These are phyloP conservation scores for Eptatretus atami DNA, from an alignment of 2,797 vertebrate species.

Conservation along the genomic window DNA sequence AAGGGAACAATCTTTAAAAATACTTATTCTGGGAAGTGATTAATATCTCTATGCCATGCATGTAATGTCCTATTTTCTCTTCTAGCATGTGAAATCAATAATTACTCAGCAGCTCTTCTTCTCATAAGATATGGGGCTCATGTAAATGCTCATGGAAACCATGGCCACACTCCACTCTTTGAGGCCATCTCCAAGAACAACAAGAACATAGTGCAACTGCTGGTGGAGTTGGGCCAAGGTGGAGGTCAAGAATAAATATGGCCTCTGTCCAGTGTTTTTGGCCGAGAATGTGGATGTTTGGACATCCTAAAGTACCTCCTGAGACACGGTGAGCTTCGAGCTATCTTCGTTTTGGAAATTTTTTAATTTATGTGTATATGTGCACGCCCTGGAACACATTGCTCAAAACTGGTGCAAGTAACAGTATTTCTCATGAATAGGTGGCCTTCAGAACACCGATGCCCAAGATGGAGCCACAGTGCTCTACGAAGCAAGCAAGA, in stretches of 20 bases:
- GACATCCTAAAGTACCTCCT: constrained; percentile 34
- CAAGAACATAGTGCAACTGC: constrained; percentile 33
- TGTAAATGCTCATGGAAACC: constrained; percentile 54
- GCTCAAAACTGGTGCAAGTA: no score
- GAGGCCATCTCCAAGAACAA: constrained; percentile 45
- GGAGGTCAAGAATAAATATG: constrained; percentile 36
- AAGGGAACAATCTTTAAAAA: no score
- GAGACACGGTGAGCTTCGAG: constrained; percentile 21
- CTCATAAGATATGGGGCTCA: constrained; percentile 36
- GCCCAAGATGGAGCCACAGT: constrained; percentile 40
- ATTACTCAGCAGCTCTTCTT: constrained; percentile 24
- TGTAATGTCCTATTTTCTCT: constrained; percentile 6
- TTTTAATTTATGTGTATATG: no score
- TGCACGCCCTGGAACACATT: no score
- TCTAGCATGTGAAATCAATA: constrained; percentile 46
- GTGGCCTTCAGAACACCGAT: constrained; percentile 53
- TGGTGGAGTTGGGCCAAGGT: constrained; percentile 39
- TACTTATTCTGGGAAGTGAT: no score
- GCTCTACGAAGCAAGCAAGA: constrained; percentile 48
- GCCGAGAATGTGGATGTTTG: constrained; percentile 40
- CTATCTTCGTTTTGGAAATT: no score
- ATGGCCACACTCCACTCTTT: constrained; percentile 60
- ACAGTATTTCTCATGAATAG: constrained; percentile 14
- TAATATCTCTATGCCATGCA: background rate
- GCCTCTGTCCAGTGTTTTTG: constrained; percentile 47